Evolutionary conservation across 2,113 vertebrate species (phyloP).

Genomic region (Rhinolophus sinicus): DNA sequence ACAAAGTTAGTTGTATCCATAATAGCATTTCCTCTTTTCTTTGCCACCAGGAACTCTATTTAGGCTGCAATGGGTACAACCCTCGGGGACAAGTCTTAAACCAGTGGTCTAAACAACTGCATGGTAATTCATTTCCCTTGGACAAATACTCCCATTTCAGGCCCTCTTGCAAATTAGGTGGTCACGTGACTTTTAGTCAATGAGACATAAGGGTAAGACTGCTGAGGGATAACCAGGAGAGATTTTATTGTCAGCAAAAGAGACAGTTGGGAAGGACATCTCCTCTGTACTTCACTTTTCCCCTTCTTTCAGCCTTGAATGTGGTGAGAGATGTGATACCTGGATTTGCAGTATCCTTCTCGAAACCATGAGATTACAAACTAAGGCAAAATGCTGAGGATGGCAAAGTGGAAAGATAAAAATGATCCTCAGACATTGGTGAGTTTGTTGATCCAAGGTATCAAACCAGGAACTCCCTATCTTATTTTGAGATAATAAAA

Average conservation of each 20-base stretch:
- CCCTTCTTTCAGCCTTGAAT: neutral
- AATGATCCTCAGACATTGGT: neutral
- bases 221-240: neutral
- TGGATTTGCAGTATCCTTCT: neutral
- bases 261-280: neutral
- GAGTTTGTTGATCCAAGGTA: neutral
- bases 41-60: neutral
- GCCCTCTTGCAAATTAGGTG: neutral
- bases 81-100: neutral
- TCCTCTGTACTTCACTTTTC: neutral
- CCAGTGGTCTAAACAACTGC: neutral
- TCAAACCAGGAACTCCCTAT: neutral
- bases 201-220: neutral
- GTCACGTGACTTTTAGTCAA: conserved; percentile 22
- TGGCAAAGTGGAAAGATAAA: neutral
- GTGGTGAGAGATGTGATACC: neutral
- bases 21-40: neutral
- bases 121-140: conserved; percentile 19
- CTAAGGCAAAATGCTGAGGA: conserved; percentile 22
- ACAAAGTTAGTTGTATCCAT: conserved; percentile 1
- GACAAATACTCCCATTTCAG: neutral
- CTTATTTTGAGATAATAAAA: conserved; percentile 33
- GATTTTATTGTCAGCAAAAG: neutral
- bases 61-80: neutral
- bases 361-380: neutral